Conservation (phyloP, 2,888 invertebrate genomes). For the Epinotia nisella region DNA sequence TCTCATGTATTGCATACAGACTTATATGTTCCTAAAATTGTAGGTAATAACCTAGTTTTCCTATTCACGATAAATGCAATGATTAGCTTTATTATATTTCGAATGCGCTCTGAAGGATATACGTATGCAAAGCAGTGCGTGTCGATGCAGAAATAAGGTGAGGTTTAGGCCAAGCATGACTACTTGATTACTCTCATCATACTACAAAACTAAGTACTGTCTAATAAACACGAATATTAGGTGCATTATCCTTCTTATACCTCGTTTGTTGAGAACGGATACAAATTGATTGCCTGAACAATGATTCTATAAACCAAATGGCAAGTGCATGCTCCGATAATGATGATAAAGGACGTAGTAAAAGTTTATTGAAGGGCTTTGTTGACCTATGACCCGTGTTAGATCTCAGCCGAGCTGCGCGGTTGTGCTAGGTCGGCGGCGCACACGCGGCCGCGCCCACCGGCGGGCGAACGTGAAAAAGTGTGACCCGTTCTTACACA, state of each 20-base stretch:
- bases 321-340: slow-evolving; percentile 18
- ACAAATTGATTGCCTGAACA: background rate
- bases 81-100: slow-evolving; percentile 32
- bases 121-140: slow-evolving; percentile 30
- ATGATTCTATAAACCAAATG: slow-evolving; percentile 19
- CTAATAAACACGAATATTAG: background rate
- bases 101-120: slow-evolving; percentile 30
- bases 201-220: slow-evolving; percentile 4
- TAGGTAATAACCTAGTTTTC: slow-evolving; percentile 39
- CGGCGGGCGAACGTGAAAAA: slow-evolving; percentile 79
- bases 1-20: slow-evolving; percentile 21
- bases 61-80: slow-evolving; percentile 29
- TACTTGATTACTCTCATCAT: slow-evolving; percentile 13
- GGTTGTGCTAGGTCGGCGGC: slow-evolving; percentile 34
- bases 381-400: slow-evolving; percentile 40
- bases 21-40: slow-evolving; percentile 28
- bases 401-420: slow-evolving; percentile 14
- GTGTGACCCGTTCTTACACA: slow-evolving; percentile 83
- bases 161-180: slow-evolving; percentile 27
- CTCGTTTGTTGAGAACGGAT: background rate
- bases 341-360: slow-evolving; percentile 8
- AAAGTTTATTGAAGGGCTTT: slow-evolving; percentile 31
- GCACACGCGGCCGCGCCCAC: slow-evolving; percentile 72
- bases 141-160: slow-evolving; percentile 30
- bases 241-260: background rate